These are phyloP conservation scores for Poecilia wingei DNA, from an alignment of 2,797 vertebrate species.

Conservation along the genomic window DNA sequence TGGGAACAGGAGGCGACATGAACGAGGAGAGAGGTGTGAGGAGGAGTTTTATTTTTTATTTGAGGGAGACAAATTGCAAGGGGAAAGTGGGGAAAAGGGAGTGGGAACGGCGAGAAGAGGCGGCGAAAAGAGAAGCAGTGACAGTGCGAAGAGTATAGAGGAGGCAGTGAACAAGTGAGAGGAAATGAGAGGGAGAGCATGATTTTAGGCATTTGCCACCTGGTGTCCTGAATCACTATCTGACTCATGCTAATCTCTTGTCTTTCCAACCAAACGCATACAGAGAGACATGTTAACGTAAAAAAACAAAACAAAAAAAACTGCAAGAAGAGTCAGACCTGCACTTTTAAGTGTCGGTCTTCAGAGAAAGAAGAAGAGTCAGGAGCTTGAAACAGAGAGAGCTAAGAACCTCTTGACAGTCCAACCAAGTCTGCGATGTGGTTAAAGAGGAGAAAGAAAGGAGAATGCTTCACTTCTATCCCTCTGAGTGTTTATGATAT, in stretches of 20 bases:
- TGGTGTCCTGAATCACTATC: constrained; percentile 81
- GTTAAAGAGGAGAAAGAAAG: constrained; percentile 35
- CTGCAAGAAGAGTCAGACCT: constrained; percentile 39
- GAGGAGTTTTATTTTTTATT: constrained; percentile 17
- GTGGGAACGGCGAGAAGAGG: constrained; percentile 24
- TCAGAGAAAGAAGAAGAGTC: constrained; percentile 28
- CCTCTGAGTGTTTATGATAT: constrained; percentile 70
- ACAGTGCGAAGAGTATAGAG: constrained; percentile 31
- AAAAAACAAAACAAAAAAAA: not conserved
- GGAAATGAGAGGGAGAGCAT: constrained; percentile 49
- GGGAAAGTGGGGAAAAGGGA: constrained; percentile 12
- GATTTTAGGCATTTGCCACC: constrained; percentile 79
- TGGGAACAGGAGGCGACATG: constrained; percentile 31
- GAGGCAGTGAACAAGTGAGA: constrained; percentile 45
- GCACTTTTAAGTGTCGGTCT: constrained; percentile 46
- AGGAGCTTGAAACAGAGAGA: constrained; percentile 31
- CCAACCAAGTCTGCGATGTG: constrained; percentile 46
- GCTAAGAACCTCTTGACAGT: constrained; percentile 49
- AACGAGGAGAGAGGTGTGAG: not conserved
- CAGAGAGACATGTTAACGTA: constrained; percentile 9
- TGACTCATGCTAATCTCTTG: constrained; percentile 83
- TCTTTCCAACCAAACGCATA: constrained; percentile 52
- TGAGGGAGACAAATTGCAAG: constrained; percentile 33
- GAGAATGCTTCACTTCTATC: constrained; percentile 65
- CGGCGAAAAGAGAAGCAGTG: constrained; percentile 44